A percentile compares a stretch with the other conserved stretches of the same genome.
Evolutionary conservation across 2,797 vertebrate species (phyloP).

Genomic region (Danio albolineatus): DNA sequence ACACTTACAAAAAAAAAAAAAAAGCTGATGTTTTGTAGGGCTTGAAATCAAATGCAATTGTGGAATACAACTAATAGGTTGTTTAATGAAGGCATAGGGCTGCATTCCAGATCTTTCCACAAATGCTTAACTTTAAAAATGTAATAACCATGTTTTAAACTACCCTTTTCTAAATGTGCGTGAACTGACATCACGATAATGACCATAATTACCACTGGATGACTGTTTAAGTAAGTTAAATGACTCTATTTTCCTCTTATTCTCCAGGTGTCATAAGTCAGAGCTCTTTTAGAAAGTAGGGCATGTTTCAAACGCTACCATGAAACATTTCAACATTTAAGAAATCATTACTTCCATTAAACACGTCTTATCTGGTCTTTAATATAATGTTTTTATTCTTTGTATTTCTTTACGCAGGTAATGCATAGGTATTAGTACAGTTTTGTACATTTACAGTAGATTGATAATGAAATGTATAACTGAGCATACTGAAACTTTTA

Average conservation of each 20-base stretch:
- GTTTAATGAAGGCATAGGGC: not conserved
- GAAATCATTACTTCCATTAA: constrained; percentile 8
- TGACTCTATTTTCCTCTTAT: constrained; percentile 13
- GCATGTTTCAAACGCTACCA: not conserved
- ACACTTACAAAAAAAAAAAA: not conserved
- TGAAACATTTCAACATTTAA: constrained; percentile 33
- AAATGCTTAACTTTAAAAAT: not conserved
- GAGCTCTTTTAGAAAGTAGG: not conserved
- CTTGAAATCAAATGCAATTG: not conserved
- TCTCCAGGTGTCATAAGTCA: constrained; percentile 1
- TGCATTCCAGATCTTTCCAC: constrained; percentile 1
- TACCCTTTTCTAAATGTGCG: constrained; percentile 21
- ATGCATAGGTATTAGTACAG: not conserved
- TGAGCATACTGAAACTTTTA: no score
- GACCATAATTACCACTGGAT: constrained; percentile 6
- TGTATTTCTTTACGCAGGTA: not conserved
- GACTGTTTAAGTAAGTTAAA: constrained; percentile 8
- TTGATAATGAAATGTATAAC: no score
- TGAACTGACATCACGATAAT: constrained; percentile 35
- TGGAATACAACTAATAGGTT: not conserved
- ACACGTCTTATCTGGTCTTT: constrained; percentile 20
- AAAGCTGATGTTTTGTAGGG: not conserved
- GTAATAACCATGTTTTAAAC: constrained; percentile 22
- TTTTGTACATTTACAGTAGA: no score
- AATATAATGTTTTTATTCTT: not conserved